A percentile compares a stretch with the other conserved stretches of the same genome.
These are phyloP conservation scores for Eremobia ochroleuca DNA, from an alignment of 2,888 invertebrate genomes.

Conservation along the genomic window DNA sequence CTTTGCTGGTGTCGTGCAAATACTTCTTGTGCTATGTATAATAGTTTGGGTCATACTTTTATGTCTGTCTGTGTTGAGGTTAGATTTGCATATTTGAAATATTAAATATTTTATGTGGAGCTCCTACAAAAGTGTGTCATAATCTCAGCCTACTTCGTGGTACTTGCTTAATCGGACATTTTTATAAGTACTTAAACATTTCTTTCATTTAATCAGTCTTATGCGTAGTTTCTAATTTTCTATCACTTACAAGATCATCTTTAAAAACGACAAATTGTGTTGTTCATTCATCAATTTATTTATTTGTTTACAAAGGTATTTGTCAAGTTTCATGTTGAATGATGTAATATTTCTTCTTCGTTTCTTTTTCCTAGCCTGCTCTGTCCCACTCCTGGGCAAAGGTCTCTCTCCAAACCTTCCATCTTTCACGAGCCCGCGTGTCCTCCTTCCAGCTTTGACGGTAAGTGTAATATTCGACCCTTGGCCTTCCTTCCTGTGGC, in stretches of 20 bases:
- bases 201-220: background rate
- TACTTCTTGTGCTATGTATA: constrained; percentile 40
- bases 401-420: background rate
- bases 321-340: background rate
- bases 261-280: background rate
- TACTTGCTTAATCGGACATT: too few relatives aligned
- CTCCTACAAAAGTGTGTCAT: background rate
- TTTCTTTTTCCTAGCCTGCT: background rate
- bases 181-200: background rate
- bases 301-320: background rate
- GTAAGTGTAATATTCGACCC: background rate
- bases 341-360: background rate
- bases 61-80: constrained; percentile 5
- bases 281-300: background rate
- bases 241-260: too few relatives aligned
- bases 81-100: constrained; percentile 19
- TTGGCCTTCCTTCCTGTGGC: background rate
- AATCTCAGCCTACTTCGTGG: background rate
- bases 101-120: constrained; percentile 1
- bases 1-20: constrained; percentile 58
- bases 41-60: constrained; percentile 37
- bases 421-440: background rate
- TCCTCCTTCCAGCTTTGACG: background rate
- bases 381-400: background rate
- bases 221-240: background rate